phyloP scores from a whole-genome alignment of 2,797 vertebrate species.

The Fistularia commersonii region DNA sequence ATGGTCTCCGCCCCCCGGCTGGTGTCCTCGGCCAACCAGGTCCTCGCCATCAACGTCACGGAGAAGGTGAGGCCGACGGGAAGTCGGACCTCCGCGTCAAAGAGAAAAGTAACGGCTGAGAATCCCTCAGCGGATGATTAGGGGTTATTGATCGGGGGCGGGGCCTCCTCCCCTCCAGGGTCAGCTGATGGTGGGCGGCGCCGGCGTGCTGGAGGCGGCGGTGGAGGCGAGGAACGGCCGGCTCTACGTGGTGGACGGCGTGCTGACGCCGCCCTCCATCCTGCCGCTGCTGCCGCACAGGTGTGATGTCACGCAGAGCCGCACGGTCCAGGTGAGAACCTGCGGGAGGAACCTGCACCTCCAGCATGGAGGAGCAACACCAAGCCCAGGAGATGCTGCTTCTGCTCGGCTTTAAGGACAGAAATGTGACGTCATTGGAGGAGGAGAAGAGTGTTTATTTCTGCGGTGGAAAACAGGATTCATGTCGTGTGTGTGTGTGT shows the following conservation, averaged over 20 bases:
- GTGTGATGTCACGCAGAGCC: slow-evolving; percentile 76
- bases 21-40: slow-evolving; percentile 83
- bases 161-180: slow-evolving; percentile 68
- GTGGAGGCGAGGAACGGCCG: slow-evolving; percentile 84
- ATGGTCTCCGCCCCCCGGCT: slow-evolving; percentile 70
- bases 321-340: slow-evolving; percentile 58
- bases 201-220: slow-evolving; percentile 78
- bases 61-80: slow-evolving; percentile 46
- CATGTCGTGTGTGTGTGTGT: not conserved
- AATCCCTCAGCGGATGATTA: not conserved
- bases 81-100: too few species aligned
- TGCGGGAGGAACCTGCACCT: too few species aligned
- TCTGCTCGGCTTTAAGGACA: not conserved
- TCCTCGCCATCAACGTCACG: slow-evolving; percentile 79
- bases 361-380: too few species aligned
- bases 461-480: not conserved
- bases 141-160: not conserved
- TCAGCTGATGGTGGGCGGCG: slow-evolving; percentile 77
- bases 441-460: too few species aligned
- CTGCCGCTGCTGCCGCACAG: slow-evolving; percentile 85
- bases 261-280: slow-evolving; percentile 87
- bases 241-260: slow-evolving; percentile 80
- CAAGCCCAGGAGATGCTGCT: too few species aligned
- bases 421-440: too few species aligned
- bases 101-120: not conserved